A percentile compares a stretch with the other conserved stretches of the same genome.
These are phyloP conservation scores for Tiliqua scincoides DNA, from an alignment of 2,113 vertebrate genomes.

Conservation along the genomic window DNA sequence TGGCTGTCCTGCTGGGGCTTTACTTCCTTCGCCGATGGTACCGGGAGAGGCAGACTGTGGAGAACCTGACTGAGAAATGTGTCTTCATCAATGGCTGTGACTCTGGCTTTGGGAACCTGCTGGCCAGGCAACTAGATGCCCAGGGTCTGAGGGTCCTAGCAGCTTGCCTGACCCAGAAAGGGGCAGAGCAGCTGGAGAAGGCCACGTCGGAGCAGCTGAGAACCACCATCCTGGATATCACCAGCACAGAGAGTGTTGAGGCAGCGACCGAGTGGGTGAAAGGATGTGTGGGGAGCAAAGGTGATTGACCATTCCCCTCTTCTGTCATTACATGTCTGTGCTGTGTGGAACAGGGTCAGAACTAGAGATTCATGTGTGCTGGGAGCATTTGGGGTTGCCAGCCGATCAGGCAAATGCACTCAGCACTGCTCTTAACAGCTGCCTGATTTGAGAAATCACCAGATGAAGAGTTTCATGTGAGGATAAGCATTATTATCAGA, in stretches of 20 bases:
- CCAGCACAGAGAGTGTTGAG: conserved; percentile 74
- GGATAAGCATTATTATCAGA: background rate
- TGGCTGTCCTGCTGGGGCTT: conserved; percentile 47
- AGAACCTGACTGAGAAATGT: conserved; percentile 68
- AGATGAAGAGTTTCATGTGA: background rate
- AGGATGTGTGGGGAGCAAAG: background rate
- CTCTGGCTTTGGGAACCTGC: conserved; percentile 85
- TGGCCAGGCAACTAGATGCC: conserved; percentile 79
- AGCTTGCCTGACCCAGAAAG: conserved; percentile 81
- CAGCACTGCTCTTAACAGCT: background rate
- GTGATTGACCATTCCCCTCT: background rate
- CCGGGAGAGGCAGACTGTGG: conserved; percentile 63
- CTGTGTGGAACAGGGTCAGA: background rate
- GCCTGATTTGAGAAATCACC: background rate
- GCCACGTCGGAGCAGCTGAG: conserved; percentile 73
- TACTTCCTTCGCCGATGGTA: conserved; percentile 65
- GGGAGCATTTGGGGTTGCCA: background rate
- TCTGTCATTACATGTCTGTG: background rate
- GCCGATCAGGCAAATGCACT: background rate
- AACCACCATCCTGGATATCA: conserved; percentile 81
- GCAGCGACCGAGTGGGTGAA: conserved; percentile 71
- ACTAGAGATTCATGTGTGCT: background rate
- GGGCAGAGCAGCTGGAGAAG: conserved; percentile 72
- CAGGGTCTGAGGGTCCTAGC: conserved; percentile 80
- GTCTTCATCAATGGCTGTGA: conserved; percentile 88